Percentiles rank a stretch among this genome's conserved stretches.
Evolutionary conservation across 2,888 invertebrate genomes (phyloP).

Genomic region (Drosophila cognata): DNA sequence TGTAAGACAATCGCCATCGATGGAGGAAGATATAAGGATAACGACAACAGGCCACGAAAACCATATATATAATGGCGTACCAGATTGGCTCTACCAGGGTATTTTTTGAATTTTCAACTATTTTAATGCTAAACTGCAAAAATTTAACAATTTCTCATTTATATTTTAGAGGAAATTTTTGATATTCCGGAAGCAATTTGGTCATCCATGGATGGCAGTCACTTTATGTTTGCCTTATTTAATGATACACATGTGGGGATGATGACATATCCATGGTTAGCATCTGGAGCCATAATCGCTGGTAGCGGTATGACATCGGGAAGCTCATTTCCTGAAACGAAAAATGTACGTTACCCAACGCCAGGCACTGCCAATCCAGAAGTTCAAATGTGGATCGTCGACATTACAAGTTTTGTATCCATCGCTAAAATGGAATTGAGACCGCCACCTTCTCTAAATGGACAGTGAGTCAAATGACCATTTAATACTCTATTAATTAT

Average conservation of each 20-base stretch:
- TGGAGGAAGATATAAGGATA: constrained; percentile 89
- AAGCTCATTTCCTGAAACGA: constrained; percentile 91
- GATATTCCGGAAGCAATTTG: constrained; percentile 93
- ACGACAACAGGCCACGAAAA: constrained; percentile 92
- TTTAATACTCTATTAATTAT: not conserved
- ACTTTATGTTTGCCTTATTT: constrained; percentile 94
- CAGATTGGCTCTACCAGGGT: constrained; percentile 98
- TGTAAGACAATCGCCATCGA: constrained; percentile 90
- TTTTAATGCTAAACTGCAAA: not conserved
- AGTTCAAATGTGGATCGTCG: constrained; percentile 92
- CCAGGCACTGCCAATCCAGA: constrained; percentile 95
- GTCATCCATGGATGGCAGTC: constrained; percentile 93
- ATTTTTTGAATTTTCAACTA: not conserved
- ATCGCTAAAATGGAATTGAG: constrained; percentile 89
- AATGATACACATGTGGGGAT: constrained; percentile 92
- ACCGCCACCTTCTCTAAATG: constrained; percentile 91
- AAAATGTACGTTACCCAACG: constrained; percentile 93
- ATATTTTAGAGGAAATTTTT: constrained; percentile 93
- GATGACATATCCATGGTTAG: constrained; percentile 93
- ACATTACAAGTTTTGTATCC: constrained; percentile 89
- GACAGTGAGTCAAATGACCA: constrained; percentile 89
- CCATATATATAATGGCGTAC: constrained; percentile 95
- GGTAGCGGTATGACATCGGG: constrained; percentile 86
- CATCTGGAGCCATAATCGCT: constrained; percentile 88
- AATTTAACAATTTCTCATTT: not conserved